Conservation (phyloP, 2,113 vertebrate species). For the Lophotis ruficrista region DNA sequence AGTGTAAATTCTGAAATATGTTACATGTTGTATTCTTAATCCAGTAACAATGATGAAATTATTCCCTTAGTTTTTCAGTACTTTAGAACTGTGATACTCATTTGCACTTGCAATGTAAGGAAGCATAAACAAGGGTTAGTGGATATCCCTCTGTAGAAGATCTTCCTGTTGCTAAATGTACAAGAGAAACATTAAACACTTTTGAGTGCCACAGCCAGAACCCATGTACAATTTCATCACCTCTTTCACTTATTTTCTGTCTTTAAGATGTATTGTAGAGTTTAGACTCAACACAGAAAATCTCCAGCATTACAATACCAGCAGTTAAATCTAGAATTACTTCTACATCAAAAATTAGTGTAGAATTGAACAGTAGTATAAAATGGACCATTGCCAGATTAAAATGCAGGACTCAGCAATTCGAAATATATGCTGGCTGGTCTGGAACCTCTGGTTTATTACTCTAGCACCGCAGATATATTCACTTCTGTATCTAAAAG, state of each 20-base stretch:
- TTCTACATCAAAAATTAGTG: not conserved
- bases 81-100: not conserved
- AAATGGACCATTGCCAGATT: not conserved
- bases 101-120: not conserved
- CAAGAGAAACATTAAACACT: not conserved
- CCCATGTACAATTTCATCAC: rapidly evolving
- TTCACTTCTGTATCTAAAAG: not conserved
- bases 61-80: not conserved
- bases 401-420: not conserved
- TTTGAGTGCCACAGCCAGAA: not conserved
- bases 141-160: not conserved
- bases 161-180: not conserved
- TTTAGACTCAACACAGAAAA: not conserved
- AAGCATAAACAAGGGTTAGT: not conserved
- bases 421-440: not conserved
- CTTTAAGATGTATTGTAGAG: not conserved
- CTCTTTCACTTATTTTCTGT: not conserved
- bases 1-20: not conserved
- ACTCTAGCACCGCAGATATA: not conserved
- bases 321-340: not conserved
- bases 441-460: not conserved
- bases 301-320: not conserved
- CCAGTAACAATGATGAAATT: not conserved
- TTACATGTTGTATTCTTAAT: not conserved
- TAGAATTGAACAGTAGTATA: not conserved